phyloP scores from a whole-genome alignment of 2,113 vertebrate species.

The Oncorhynchus kisutch region DNA sequence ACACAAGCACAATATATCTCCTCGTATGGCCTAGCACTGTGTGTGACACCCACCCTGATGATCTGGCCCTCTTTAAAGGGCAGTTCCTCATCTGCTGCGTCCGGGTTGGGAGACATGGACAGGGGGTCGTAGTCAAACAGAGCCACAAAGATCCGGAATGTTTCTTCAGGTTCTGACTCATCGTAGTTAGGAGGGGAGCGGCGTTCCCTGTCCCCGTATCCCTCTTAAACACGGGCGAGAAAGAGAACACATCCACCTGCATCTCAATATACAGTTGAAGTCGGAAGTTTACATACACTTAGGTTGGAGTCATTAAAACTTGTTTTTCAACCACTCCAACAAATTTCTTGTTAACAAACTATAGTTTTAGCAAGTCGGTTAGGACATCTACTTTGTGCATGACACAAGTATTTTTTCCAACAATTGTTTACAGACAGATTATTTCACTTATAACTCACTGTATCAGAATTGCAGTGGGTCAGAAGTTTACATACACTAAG shows the following conservation, averaged over 20 bases:
- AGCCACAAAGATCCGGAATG: conserved; percentile 88
- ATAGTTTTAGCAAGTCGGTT: no score
- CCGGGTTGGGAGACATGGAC: conserved; percentile 96
- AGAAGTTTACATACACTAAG: no score
- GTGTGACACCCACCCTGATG: conserved; percentile 80
- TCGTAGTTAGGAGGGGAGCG: conserved; percentile 87
- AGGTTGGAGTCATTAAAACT: no score
- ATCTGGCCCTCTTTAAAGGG: conserved; percentile 96
- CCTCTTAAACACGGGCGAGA: conserved; percentile 69
- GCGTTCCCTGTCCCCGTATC: conserved; percentile 76
- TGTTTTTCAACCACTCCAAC: no score
- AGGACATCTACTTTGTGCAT: no score
- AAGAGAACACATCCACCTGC: conserved; percentile 14
- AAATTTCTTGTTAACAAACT: no score
- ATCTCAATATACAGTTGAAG: background rate
- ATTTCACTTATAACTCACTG: no score
- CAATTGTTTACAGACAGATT: no score
- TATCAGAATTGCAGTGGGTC: no score
- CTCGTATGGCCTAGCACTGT: background rate
- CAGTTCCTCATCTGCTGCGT: conserved; percentile 92
- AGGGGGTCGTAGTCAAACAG: conserved; percentile 94
- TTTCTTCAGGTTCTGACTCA: conserved; percentile 88
- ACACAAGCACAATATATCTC: background rate
- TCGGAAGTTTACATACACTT: no score
- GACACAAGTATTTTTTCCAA: no score